These are phyloP conservation scores for Drosophila jambulina DNA, from an alignment of 1,140 invertebrate species.

Conservation along the genomic window DNA sequence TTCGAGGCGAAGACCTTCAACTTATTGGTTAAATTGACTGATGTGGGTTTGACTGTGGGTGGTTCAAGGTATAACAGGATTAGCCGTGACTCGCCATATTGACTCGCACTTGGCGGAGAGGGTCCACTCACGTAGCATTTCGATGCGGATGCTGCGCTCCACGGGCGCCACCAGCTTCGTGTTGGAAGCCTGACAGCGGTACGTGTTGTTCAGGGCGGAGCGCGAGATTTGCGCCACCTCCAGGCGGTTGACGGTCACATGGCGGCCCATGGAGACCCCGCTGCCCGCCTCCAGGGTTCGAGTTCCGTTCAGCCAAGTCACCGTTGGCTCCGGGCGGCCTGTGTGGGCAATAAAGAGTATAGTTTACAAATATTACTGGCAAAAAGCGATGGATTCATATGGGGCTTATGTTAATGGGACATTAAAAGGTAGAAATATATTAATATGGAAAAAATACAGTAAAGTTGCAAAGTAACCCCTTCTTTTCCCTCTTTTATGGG, in stretches of 20 bases:
- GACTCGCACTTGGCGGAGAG: slow-evolving; percentile 8
- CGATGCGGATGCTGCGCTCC: slow-evolving; percentile 91
- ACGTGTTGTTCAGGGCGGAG: slow-evolving; percentile 92
- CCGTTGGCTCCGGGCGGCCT: slow-evolving; percentile 93
- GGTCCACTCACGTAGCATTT: slow-evolving; percentile 90
- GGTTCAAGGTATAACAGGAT: slow-evolving; percentile 45
- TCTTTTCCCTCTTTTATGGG: background rate
- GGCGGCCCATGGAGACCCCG: slow-evolving; percentile 88
- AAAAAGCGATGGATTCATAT: background rate
- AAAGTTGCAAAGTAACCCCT: too few relatives aligned
- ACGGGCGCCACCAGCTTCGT: slow-evolving; percentile 93
- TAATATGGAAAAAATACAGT: background rate
- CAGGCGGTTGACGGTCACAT: slow-evolving; percentile 91
- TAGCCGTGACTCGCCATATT: slow-evolving; percentile 71
- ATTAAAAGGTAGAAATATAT: background rate
- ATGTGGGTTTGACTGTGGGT: slow-evolving; percentile 90
- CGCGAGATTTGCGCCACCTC: slow-evolving; percentile 90
- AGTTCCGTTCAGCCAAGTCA: slow-evolving; percentile 92
- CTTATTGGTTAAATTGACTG: slow-evolving; percentile 91
- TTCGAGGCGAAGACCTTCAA: slow-evolving; percentile 91
- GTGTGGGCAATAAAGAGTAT: slow-evolving; percentile 30
- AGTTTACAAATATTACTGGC: background rate
- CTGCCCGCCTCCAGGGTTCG: slow-evolving; percentile 86
- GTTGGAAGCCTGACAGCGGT: slow-evolving; percentile 94
- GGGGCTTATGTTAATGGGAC: too few relatives aligned